Evolutionary conservation across 2,113 vertebrate genomes (phyloP), one percentile per base, ranked within the genome.

Genomic region (Rhinolophus ferrumequinum): DNA sequence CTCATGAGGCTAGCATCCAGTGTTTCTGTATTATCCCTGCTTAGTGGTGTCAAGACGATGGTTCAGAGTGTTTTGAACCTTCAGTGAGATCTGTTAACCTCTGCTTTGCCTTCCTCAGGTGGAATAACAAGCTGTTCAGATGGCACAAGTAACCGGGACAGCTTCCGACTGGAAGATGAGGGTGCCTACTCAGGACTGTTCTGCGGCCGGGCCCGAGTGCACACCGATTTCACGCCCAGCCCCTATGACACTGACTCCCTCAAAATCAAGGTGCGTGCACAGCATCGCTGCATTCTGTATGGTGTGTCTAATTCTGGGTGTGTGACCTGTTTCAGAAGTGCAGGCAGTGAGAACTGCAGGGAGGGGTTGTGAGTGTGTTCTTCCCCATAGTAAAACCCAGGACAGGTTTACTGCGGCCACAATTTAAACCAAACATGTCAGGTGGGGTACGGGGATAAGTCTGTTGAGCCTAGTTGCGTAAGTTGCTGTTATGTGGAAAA

Each of bases 191-290:
- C 90, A 0, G 99, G 99, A 24, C 98, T 98, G 4, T 99, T 99
- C 98, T 99, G 99, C 0, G 99, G 99, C 82, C 98, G 98, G 83
- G 99, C 99, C 73, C 98, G 98, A 93, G 99, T 99, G 15, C 99
- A 99, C 81, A 99, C 99, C 0, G 99, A 99, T 94, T 99, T 99
- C 94, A 99, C 99, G 1, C 99, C 99, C 1, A 99, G 99, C 84
- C 99, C 99, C 0, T 99, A 99, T 0, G 99, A 99, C 96, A 99
- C 98, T 0, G 99, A 99, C 70, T 99, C 99, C 18, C 99, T 99
- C 87, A 99, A 99, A 98, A 99, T 99, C 93, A 99, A 99, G 99
- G 99, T 99, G 96, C 47, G 94, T 4, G n/a, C n/a, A 24, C 12
- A 24, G 38, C 47, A 28, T 22, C 10, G 33, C 4, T 58, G 12